Evolutionary conservation across 1,140 invertebrate species (phyloP).

Genomic region (fruit fly (Drosophila melanogaster)): DNA sequence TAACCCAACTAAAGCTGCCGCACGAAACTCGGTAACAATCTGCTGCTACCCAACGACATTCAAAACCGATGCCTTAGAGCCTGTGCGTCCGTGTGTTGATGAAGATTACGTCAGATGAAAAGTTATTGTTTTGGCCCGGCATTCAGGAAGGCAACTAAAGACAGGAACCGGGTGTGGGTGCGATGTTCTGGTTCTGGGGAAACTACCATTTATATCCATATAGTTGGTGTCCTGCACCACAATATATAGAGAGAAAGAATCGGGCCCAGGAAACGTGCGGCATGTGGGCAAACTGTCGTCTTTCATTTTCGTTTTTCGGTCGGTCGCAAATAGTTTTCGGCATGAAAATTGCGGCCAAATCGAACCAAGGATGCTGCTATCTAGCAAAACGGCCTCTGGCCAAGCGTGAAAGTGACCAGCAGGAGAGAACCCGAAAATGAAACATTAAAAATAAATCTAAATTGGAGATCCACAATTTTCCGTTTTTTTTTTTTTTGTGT

Average conservation of each 20-base stretch:
- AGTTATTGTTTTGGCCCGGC: slow-evolving; percentile 75
- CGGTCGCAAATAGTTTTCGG: slow-evolving; percentile 55
- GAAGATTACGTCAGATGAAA: slow-evolving; percentile 82
- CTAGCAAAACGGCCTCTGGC: slow-evolving; percentile 41
- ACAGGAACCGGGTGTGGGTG: slow-evolving; percentile 36
- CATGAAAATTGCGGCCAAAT: slow-evolving; percentile 71
- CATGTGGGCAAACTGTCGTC: slow-evolving; percentile 63
- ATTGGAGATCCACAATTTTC: slow-evolving; percentile 47
- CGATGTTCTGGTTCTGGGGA: slow-evolving; percentile 6
- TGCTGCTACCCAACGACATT: slow-evolving; percentile 11
- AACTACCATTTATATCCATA: slow-evolving; percentile 75
- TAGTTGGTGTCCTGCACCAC: slow-evolving; percentile 56
- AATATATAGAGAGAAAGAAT: slow-evolving; percentile 22
- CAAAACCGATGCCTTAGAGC: background rate
- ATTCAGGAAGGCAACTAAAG: slow-evolving; percentile 48
- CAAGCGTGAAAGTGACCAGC: slow-evolving; percentile 66
- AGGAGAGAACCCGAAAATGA: slow-evolving; percentile 27
- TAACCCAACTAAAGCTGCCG: slow-evolving; percentile 17
- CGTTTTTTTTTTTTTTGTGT: slow-evolving; percentile 28
- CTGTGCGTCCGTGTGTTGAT: slow-evolving; percentile 60
- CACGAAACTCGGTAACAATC: background rate
- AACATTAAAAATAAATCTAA: slow-evolving; percentile 79
- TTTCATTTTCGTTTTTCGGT: slow-evolving; percentile 47
- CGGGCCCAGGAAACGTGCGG: slow-evolving; percentile 67
- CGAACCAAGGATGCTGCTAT: slow-evolving; percentile 50